These are phyloP conservation scores for Nannoperca australis DNA, from an alignment of 2,797 vertebrate genomes.

Conservation along the genomic window DNA sequence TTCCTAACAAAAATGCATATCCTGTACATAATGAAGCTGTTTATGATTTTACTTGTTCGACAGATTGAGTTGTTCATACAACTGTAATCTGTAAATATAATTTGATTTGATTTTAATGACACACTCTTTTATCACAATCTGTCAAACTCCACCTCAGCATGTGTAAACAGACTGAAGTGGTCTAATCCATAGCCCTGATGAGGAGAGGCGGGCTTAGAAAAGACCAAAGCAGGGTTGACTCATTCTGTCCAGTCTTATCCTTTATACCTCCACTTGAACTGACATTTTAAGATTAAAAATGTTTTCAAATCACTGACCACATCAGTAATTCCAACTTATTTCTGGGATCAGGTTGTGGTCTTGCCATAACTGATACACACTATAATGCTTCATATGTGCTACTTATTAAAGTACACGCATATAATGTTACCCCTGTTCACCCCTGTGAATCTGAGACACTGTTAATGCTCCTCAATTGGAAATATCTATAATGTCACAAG, in stretches of 20 bases:
- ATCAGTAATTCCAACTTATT: neutral
- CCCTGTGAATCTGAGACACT: neutral
- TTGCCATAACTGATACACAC: neutral
- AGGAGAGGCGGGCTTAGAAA: slow-evolving; percentile 23
- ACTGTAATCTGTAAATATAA: neutral
- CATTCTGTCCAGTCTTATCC: slow-evolving; percentile 19
- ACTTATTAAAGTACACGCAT: neutral
- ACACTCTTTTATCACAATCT: slow-evolving; percentile 15
- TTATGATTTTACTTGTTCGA: neutral
- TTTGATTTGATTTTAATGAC: slow-evolving; percentile 9
- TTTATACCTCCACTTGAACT: slow-evolving; percentile 10
- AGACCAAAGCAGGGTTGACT: slow-evolving; percentile 25
- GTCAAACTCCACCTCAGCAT: slow-evolving; percentile 17
- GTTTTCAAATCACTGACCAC: neutral
- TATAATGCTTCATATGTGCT: neutral
- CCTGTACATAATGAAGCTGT: neutral
- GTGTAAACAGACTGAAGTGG: slow-evolving; percentile 30
- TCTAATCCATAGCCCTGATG: slow-evolving; percentile 43
- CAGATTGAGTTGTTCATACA: neutral
- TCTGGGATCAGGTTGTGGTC: neutral
- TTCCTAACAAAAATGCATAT: neutral
- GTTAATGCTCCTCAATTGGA: neutral
- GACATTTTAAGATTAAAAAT: slow-evolving; percentile 34
- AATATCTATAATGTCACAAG: neutral
- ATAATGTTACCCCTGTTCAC: neutral